phyloP scores from a whole-genome alignment of 2,888 invertebrate species.

The Rhogogaster chlorosoma region DNA sequence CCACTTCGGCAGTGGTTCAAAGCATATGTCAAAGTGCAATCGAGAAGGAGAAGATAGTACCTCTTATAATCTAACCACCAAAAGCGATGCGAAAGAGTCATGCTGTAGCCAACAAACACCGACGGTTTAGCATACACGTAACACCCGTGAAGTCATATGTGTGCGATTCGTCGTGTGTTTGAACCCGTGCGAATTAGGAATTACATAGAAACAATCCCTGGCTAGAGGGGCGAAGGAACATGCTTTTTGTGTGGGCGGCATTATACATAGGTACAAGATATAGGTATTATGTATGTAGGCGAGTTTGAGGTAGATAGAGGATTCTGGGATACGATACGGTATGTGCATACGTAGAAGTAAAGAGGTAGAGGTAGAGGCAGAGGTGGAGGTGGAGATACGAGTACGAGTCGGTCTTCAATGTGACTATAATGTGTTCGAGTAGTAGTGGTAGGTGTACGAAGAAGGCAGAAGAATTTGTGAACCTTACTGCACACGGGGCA shows the following conservation, averaged over 20 bases:
- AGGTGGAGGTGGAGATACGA: not conserved
- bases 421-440: conserved; percentile 8
- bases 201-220: not conserved
- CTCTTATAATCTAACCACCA: conserved; percentile 1
- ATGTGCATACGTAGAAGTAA: not conserved
- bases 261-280: conserved; percentile 7
- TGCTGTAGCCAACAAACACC: conserved; percentile 38
- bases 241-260: conserved; percentile 36
- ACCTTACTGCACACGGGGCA: conserved; percentile 23
- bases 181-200: not conserved
- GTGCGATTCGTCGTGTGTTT: conserved; percentile 38
- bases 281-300: not conserved
- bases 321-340: conserved; percentile 3
- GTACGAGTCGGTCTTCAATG: conserved; percentile 6
- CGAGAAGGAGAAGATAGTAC: not conserved
- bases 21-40: conserved; percentile 3
- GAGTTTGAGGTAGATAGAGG: not conserved
- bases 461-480: not conserved
- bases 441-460: not conserved
- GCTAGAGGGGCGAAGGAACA: not conserved
- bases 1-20: not conserved
- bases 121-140: conserved; percentile 34
- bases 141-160: conserved; percentile 19
- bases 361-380: not conserved
- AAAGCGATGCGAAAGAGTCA: conserved; percentile 23